Evolutionary conservation across 2,888 invertebrate genomes (phyloP).

Genomic region (Lasioglossum vierecki): DNA sequence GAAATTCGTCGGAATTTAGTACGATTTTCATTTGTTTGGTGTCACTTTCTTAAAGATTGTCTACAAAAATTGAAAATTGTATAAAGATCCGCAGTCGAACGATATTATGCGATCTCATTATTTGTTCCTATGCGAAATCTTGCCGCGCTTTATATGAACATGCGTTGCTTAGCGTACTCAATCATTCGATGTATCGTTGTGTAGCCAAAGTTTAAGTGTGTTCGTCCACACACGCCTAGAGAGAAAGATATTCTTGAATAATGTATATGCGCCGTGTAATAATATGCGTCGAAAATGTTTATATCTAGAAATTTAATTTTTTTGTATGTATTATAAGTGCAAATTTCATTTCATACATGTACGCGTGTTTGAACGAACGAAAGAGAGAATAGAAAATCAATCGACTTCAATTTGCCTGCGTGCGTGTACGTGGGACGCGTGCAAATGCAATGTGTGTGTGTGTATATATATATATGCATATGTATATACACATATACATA

Average conservation of each 20-base stretch:
- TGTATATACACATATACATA: neutral
- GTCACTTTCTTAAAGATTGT: no score
- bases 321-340: conserved; percentile 74
- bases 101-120: neutral
- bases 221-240: conserved; percentile 22
- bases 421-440: neutral
- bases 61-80: no score
- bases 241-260: conserved; percentile 27
- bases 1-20: no score
- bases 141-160: neutral
- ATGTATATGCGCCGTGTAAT: conserved; percentile 15
- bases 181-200: conserved; percentile 12
- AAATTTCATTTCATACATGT: conserved; percentile 71
- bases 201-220: conserved; percentile 52
- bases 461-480: neutral
- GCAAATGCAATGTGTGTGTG: neutral
- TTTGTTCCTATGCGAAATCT: neutral
- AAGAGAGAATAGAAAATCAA: neutral
- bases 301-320: conserved; percentile 54
- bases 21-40: no score
- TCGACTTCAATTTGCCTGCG: neutral
- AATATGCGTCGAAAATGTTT: conserved; percentile 50
- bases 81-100: no score
- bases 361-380: neutral
- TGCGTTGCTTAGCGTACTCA: conserved; percentile 36